Conservation (phyloP, 2,888 invertebrate genomes). For the Agrochola macilenta region DNA sequence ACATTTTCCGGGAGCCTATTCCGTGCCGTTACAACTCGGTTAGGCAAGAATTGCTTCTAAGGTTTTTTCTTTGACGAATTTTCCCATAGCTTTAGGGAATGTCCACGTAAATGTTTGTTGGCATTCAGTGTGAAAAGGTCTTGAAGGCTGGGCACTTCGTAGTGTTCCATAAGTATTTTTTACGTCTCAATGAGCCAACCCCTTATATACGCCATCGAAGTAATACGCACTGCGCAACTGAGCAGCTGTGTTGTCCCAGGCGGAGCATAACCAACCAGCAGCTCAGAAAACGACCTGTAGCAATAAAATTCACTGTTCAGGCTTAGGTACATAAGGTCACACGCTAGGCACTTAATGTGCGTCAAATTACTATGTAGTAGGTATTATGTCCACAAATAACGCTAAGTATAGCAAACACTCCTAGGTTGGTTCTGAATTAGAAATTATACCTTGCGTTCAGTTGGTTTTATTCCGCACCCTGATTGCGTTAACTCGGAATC, state of each 20-base stretch:
- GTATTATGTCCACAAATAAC: slow-evolving; percentile 5
- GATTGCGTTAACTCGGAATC: neutral
- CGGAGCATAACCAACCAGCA: neutral
- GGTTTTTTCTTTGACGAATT: no score
- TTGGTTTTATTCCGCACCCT: neutral
- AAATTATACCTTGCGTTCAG: neutral
- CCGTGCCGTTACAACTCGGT: no score
- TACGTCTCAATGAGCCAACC: no score
- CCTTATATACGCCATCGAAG: no score
- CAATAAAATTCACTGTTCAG: neutral
- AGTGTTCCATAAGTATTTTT: no score
- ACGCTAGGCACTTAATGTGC: neutral
- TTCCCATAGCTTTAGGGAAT: no score
- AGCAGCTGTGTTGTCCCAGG: slow-evolving; percentile 23
- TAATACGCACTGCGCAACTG: neutral
- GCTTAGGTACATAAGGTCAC: neutral
- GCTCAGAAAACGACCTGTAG: neutral
- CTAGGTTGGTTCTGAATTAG: neutral
- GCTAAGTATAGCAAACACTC: neutral
- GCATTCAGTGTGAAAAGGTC: no score
- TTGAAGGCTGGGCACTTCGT: no score
- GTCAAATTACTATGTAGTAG: slow-evolving; percentile 4
- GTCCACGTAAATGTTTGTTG: no score
- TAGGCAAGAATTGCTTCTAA: no score
- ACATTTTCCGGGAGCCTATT: no score